phyloP scores from a whole-genome alignment of 2,797 vertebrate genomes.

The Salmo trutta region DNA sequence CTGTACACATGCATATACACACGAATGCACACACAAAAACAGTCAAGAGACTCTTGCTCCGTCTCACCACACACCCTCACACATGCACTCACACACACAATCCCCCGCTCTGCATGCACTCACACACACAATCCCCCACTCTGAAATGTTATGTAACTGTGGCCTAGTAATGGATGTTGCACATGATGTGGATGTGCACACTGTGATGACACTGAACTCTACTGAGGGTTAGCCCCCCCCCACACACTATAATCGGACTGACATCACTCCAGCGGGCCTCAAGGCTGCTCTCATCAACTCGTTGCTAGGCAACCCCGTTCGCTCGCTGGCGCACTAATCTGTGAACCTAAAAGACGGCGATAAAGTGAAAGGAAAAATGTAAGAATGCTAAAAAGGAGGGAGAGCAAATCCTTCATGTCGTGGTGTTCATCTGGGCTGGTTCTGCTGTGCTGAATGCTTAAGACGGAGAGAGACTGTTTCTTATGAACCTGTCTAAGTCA shows the following conservation, averaged over 20 bases:
- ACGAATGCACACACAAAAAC: no score
- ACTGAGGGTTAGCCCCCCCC: conserved; percentile 50
- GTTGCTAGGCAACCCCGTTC: conserved; percentile 76
- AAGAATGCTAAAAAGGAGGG: neutral
- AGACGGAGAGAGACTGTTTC: conserved; percentile 8
- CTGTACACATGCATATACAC: no score
- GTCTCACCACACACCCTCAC: neutral
- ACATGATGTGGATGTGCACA: conserved; percentile 62
- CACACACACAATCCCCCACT: conserved; percentile 41
- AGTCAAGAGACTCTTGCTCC: neutral
- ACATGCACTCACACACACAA: conserved; percentile 32
- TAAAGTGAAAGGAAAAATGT: conserved; percentile 8
- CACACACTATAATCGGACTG: conserved; percentile 48
- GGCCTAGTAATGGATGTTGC: conserved; percentile 61
- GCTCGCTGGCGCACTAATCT: conserved; percentile 72
- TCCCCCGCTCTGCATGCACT: neutral
- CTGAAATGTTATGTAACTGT: conserved; percentile 64
- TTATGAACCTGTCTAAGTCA: neutral
- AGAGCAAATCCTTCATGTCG: neutral
- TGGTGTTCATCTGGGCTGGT: conserved; percentile 29
- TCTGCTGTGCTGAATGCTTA: conserved; percentile 18
- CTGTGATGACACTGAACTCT: conserved; percentile 42
- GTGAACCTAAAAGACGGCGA: conserved; percentile 51
- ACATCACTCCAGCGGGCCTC: conserved; percentile 64
- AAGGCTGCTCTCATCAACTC: conserved; percentile 62